These are phyloP conservation scores for Propithecus deckenii DNA, from an alignment of 2,797 vertebrate genomes.

Conservation along the genomic window DNA sequence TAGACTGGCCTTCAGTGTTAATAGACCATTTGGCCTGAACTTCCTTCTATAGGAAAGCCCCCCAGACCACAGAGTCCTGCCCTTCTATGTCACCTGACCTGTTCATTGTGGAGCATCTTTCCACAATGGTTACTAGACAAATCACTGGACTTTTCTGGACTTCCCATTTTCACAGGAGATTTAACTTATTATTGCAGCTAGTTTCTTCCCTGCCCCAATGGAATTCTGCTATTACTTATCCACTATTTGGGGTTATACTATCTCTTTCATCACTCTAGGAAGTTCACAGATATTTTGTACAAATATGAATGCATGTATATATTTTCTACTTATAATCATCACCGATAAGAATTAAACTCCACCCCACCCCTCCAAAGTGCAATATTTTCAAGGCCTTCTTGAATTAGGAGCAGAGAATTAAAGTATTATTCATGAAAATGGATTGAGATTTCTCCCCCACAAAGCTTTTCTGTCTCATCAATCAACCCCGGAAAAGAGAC, in stretches of 20 bases:
- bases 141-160: background rate
- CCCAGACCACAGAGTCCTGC: background rate
- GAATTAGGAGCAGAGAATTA: background rate
- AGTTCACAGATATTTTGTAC: background rate
- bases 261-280: background rate
- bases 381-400: background rate
- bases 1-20: fast-evolving
- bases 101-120: background rate
- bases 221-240: background rate
- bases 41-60: fast-evolving
- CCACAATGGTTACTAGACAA: background rate
- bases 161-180: background rate
- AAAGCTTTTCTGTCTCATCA: background rate
- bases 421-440: background rate
- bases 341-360: background rate
- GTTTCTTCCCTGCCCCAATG: background rate
- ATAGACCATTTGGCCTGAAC: background rate
- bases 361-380: background rate
- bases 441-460: background rate
- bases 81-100: background rate
- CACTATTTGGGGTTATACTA: background rate
- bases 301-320: background rate
- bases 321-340: background rate
- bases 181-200: background rate
- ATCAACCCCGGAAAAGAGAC: background rate